phyloP scores from a whole-genome alignment of 2,797 vertebrate genomes.

The Chromis chromis region DNA sequence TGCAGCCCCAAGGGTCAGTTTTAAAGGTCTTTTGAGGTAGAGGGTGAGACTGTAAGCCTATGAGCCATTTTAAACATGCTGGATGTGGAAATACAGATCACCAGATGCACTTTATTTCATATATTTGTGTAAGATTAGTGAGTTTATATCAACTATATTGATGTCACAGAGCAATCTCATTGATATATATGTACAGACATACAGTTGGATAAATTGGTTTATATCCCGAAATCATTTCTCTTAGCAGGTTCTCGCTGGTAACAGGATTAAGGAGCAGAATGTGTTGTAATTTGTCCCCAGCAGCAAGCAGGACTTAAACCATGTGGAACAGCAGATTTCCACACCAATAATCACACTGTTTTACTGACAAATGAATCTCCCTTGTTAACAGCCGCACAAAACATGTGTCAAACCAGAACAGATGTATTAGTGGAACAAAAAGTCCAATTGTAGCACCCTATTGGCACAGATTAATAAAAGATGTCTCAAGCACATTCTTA shows the following conservation, averaged over 20 bases:
- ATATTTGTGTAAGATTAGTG: background rate
- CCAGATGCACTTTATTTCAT: background rate
- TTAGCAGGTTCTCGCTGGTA: constrained; percentile 2
- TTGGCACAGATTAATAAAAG: background rate
- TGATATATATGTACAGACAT: too few relatives aligned
- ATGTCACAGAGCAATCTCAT: background rate
- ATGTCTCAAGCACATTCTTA: background rate
- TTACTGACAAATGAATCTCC: constrained; percentile 36
- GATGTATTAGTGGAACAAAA: background rate
- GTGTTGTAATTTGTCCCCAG: constrained; percentile 20
- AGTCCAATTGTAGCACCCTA: background rate
- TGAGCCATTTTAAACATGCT: background rate
- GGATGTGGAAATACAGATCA: background rate
- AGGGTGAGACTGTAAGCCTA: constrained; percentile 14
- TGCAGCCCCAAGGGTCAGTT: constrained; percentile 28
- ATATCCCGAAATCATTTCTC: background rate
- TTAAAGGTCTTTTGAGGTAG: constrained; percentile 18
- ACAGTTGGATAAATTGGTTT: background rate
- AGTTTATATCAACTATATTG: too few relatives aligned
- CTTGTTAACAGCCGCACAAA: background rate
- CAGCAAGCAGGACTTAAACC: constrained; percentile 23
- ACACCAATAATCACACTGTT: constrained; percentile 48
- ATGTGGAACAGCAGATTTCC: constrained; percentile 51
- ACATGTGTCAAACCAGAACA: constrained; percentile 1
- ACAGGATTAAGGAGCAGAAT: constrained; percentile 22